Evolutionary conservation across 64 coral and sea anemone genomes (phyloP), one percentile per base, ranked within the genome.

Genomic region (Dendrophyllia cribrosa): DNA sequence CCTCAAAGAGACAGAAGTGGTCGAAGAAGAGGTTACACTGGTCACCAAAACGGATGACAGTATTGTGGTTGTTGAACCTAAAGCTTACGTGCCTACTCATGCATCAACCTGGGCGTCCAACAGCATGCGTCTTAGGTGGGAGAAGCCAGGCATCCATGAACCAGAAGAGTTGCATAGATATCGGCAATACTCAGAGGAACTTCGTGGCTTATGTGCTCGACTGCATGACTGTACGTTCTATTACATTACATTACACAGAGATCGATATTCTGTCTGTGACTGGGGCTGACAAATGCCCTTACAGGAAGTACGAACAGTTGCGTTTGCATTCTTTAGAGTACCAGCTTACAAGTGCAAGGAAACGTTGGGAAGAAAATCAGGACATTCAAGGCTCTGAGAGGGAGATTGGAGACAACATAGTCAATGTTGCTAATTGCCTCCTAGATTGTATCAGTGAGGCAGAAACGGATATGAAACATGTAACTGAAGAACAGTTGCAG

Each of bases 41-140:
- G 59, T 91, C 66, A 47, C 78, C 17, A 13, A 70, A 22, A 83
- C 66, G 15, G 89, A 91, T 83, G 68, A 84, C 78, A 91, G 89
- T n/a, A 44, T 91, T 91, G 78, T 91, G 2, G 77, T 82, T 21
- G 78, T 83, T 2, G 78, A 82, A 43, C 67, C 77, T 45, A 91
- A 91, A 14, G 89, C 52, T 0, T 85, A 91, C 66, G 89, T 87
- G 16, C 82, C 82, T 16, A 93, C 82, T 68, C 49, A 79, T 93
- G 83, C 91, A 48, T 86, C 86, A 45, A 89, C 55, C 34, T 89
- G 87, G 72, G 87, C 87, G 62, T 76, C 87, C 4, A 77, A 89
- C 16, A 76, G 87, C 87, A 89, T 76, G 87, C 0, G 55, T 23
- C 59, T 89, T 17, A 23, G 72, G 60, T 89, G 87, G 72, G 87